A percentile compares a stretch with the other conserved stretches of the same genome.
phyloP scores from a whole-genome alignment of 2,797 vertebrate genomes.

The Adelosebastes latens region DNA sequence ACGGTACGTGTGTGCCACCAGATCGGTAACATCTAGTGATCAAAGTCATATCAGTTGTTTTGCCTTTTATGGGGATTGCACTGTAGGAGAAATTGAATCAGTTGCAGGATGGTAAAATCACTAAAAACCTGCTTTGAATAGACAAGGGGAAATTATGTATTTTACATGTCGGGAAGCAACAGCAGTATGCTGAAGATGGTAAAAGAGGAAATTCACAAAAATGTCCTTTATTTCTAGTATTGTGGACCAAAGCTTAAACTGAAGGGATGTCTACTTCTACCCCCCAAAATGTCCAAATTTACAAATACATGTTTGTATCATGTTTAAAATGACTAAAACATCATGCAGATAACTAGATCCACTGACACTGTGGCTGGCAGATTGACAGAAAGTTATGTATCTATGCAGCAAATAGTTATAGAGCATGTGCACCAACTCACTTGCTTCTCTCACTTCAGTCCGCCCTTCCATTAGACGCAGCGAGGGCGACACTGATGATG shows the following conservation, averaged over 20 bases:
- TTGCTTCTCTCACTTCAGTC: constrained; percentile 80
- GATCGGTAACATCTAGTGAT: not conserved
- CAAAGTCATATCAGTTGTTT: not conserved
- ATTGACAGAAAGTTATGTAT: not conserved
- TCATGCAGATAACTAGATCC: not conserved
- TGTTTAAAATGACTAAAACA: not conserved
- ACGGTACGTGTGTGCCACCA: constrained; percentile 79
- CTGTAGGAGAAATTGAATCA: not conserved
- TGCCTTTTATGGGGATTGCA: not conserved
- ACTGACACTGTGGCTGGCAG: not conserved
- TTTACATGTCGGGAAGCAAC: not conserved
- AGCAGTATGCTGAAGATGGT: not conserved
- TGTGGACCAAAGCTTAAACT: not conserved
- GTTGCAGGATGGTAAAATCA: not conserved
- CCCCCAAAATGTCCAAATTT: not conserved
- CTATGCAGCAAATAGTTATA: not conserved
- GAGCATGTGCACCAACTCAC: constrained; percentile 27
- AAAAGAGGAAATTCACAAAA: not conserved
- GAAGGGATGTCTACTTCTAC: not conserved
- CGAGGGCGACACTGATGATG: constrained; percentile 66
- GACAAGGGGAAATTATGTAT: not conserved
- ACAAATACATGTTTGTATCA: not conserved
- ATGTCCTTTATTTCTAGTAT: not conserved
- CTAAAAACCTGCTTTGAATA: not conserved
- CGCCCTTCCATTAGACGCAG: constrained; percentile 87